Evolutionary conservation across 64 coral and sea anemone genomes (phyloP).

Genomic region (Dendronephthya gigantea): DNA sequence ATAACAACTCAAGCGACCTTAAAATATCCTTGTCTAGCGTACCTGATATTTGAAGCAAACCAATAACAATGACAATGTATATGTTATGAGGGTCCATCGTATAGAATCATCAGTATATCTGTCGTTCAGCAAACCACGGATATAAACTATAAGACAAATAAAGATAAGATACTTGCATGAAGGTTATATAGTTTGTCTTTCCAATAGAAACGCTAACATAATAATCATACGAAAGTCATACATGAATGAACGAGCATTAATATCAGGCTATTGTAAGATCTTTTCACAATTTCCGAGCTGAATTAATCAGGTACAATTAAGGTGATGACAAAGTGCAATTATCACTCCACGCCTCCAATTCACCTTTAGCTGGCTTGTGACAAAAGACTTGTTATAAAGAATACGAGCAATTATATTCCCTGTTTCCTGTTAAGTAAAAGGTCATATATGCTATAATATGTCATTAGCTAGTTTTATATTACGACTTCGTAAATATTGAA

Average conservation of each 20-base stretch:
- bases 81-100: background rate
- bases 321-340: background rate
- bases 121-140: background rate
- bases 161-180: background rate
- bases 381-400: background rate
- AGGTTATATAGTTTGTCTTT: slow-evolving; percentile 1
- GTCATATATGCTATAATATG: background rate
- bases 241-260: background rate
- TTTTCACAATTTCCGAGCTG: background rate
- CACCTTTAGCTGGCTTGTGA: background rate
- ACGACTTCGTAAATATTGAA: background rate
- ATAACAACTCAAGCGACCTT: no score
- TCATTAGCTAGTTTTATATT: background rate
- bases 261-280: background rate
- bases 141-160: background rate
- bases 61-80: background rate
- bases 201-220: background rate
- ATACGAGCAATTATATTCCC: background rate
- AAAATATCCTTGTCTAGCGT: background rate
- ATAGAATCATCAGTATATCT: background rate
- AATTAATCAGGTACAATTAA: slow-evolving; percentile 9
- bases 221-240: background rate
- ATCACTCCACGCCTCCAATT: background rate
- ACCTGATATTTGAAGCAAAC: background rate
- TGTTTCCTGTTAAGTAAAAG: background rate